A percentile compares a stretch with the other conserved stretches of the same genome.
Evolutionary conservation across 2,888 invertebrate genomes (phyloP).

Genomic region (Pyrochroa serraticornis): DNA sequence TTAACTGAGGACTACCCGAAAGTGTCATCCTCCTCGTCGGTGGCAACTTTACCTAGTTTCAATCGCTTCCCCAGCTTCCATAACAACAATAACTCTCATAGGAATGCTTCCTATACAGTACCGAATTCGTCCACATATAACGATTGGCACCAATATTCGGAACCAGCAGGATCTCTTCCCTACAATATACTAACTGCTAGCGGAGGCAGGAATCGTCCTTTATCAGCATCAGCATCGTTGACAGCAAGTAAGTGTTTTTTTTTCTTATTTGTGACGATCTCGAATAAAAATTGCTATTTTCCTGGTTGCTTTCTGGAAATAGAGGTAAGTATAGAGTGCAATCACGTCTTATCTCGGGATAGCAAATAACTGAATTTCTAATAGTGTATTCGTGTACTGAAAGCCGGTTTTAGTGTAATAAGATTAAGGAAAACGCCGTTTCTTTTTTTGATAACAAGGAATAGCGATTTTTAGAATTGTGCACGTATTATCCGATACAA

Average conservation of each 20-base stretch:
- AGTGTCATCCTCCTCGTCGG: constrained; percentile 44
- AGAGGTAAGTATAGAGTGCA: constrained; percentile 13
- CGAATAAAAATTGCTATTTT: not conserved
- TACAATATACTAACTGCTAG: constrained; percentile 35
- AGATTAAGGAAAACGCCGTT: constrained; percentile 13
- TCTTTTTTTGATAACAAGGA: constrained; percentile 13
- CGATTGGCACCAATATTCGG: constrained; percentile 44
- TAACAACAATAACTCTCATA: constrained; percentile 37
- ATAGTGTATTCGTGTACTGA: constrained; percentile 19
- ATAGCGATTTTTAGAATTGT: constrained; percentile 1
- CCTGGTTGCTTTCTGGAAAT: constrained; percentile 8
- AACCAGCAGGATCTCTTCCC: constrained; percentile 20
- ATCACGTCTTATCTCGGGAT: constrained; percentile 5
- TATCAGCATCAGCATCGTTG: constrained; percentile 73
- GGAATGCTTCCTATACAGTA: constrained; percentile 39
- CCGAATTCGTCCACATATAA: constrained; percentile 39
- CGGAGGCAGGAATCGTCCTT: constrained; percentile 55
- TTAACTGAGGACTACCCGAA: constrained; percentile 47
- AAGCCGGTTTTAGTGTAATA: constrained; percentile 19
- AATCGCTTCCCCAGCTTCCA: constrained; percentile 47
- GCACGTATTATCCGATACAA: not conserved
- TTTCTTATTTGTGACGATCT: not conserved
- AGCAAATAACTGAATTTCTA: constrained; percentile 27
- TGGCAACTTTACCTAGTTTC: constrained; percentile 50
- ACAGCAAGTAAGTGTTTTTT: constrained; percentile 70